Evolutionary conservation across 1,140 invertebrate genomes (phyloP).

Genomic region (Heliconius himera): DNA sequence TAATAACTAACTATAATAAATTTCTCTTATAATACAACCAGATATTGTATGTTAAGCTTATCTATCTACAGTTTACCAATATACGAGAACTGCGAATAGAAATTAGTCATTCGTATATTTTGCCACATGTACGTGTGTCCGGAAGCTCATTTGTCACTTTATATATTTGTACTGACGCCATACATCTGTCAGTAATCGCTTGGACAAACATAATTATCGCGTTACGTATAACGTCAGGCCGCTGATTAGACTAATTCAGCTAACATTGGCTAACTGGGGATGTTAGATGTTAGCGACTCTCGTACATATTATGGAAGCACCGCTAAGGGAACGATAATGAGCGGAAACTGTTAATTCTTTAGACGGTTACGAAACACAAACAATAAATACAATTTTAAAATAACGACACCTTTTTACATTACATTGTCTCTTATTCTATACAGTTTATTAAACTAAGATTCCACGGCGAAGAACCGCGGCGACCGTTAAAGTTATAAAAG

Average conservation of each 20-base stretch:
- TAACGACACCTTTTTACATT: background rate
- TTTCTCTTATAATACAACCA: background rate
- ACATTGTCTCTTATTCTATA: background rate
- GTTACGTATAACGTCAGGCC: slow-evolving; percentile 48
- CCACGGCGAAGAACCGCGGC: slow-evolving; percentile 55
- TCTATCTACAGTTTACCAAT: slow-evolving; percentile 1
- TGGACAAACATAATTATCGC: slow-evolving; percentile 53
- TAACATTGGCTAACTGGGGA: slow-evolving; percentile 33
- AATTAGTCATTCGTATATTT: slow-evolving; percentile 25
- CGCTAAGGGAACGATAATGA: slow-evolving; percentile 33
- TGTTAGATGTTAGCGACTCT: slow-evolving; percentile 62
- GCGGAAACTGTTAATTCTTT: slow-evolving; percentile 14
- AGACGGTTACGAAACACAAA: slow-evolving; percentile 5
- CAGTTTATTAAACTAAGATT: slow-evolving; percentile 61
- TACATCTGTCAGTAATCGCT: slow-evolving; percentile 42
- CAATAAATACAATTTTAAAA: slow-evolving; percentile 16
- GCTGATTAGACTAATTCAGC: slow-evolving; percentile 52
- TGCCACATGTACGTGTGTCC: slow-evolving; percentile 16
- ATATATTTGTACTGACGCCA: slow-evolving; percentile 30
- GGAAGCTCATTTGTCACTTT: slow-evolving; percentile 26
- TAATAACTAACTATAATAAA: too few species aligned
- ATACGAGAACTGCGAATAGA: background rate
- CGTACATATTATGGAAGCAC: slow-evolving; percentile 33
- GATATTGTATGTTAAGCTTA: background rate
- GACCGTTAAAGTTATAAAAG: slow-evolving; percentile 73